Conservation (phyloP, 53 echinoderm and acorn worm species). For the Patiria pectinifera region DNA sequence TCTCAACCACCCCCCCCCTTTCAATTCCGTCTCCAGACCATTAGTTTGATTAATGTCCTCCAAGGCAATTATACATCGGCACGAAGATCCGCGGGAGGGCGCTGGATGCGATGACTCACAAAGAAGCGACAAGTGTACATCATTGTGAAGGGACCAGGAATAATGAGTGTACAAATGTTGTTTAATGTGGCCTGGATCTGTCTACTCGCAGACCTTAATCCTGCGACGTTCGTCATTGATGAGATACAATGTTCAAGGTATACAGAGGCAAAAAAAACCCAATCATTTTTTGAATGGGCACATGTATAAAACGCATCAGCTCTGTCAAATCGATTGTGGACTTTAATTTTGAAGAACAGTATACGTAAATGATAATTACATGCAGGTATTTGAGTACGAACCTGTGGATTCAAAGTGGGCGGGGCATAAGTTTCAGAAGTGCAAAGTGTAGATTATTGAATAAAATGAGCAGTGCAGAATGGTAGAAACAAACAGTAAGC, state of each 20-base stretch:
- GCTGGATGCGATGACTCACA: constrained; percentile 59
- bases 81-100: constrained; percentile 48
- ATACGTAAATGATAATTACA: too few relatives aligned
- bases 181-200: constrained; percentile 50
- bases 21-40: constrained; percentile 39
- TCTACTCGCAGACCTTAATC: constrained; percentile 31
- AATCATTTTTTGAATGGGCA: not conserved
- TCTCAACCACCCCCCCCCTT: not conserved
- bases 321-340: not conserved
- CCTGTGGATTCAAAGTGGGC: too few relatives aligned
- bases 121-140: constrained; percentile 12
- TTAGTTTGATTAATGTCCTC: constrained; percentile 63
- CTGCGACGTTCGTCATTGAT: constrained; percentile 1
- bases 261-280: not conserved
- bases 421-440: too few relatives aligned
- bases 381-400: too few relatives aligned
- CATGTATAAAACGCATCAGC: not conserved
- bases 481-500: too few relatives aligned
- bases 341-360: not conserved
- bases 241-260: constrained; percentile 32
- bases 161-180: constrained; percentile 43
- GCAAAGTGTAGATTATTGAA: too few relatives aligned
- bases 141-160: not conserved
- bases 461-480: too few relatives aligned
- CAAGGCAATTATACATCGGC: constrained; percentile 48